These are phyloP conservation scores for Myiotriccus ornatus DNA, from an alignment of 2,797 vertebrate species.

Conservation along the genomic window DNA sequence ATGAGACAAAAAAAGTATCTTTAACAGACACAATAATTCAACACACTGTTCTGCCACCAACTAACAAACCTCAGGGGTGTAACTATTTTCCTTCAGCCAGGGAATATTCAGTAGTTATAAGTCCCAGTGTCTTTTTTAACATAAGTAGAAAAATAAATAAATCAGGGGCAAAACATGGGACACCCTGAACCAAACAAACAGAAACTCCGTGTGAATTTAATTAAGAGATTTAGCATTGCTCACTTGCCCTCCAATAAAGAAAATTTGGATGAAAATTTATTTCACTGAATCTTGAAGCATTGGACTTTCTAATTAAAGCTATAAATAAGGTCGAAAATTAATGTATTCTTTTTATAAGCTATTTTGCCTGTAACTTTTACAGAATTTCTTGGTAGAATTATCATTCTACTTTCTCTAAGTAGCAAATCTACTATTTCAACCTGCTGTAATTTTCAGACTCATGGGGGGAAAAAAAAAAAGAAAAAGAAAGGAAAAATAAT, in stretches of 20 bases:
- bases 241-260: neutral
- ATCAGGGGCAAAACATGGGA: accelerated
- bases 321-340: neutral
- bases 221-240: neutral
- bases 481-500: too few species aligned
- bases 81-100: neutral
- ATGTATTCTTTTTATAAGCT: neutral
- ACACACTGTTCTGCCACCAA: neutral
- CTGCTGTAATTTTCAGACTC: neutral
- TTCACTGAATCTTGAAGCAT: neutral
- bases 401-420: neutral
- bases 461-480: accelerated
- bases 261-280: neutral
- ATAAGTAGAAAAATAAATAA: neutral
- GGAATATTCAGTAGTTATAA: neutral
- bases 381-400: neutral
- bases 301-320: neutral
- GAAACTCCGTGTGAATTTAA: neutral
- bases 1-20: neutral
- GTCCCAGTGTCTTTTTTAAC: neutral
- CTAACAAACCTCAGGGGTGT: neutral
- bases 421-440: neutral
- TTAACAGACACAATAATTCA: neutral
- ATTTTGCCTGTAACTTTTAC: neutral
- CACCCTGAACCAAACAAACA: neutral